Evolutionary conservation across 2,797 vertebrate species (phyloP), one percentile per base, ranked within the genome.

Genomic region (Sandelia bainsii): DNA sequence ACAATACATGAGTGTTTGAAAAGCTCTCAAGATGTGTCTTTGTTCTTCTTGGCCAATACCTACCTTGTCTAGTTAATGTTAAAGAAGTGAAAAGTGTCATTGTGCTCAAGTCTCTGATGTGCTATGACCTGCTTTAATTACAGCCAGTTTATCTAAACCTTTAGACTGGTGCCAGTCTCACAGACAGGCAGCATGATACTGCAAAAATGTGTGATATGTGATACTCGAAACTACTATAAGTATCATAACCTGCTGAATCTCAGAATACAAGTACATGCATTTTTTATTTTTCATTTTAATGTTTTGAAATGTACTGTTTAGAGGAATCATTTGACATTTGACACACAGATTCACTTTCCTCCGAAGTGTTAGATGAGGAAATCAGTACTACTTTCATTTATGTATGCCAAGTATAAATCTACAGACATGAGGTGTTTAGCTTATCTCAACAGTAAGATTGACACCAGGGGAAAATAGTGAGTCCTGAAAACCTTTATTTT

Each of bases 1-100:
- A 20, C 40, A 29, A 22, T 52, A 23, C 34, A 70, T 59, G 17
- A 67, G 56, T 62, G 22, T 32, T 74, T 13, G 34, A 78, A 78
- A 71, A 1, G 20, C 63, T 13, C 48, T 69, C 13, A 58, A 37
- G 3, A 34, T 37, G 34, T 10, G 27, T 29, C 9, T 1, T 9
- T 29, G 9, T 25, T 69, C 27, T 27, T 44, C 11, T 16, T n/a
- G 8, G 8, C 23, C 14, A 44, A 44, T 17, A 17, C 23, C 23
- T 25, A 32, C 40, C 45, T 42, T 42, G 19, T 22, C 37, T 23
- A 8, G 2, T 39, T 40, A 10, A 48, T 37, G 40, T 62, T 58
- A 20, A 34, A 25, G 6, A 49, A 3, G 5, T 48, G 56, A 11
- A 14, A 25, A 58, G 3, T 19, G 22, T 25, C 48, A 20, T 46